phyloP scores from a whole-genome alignment of 2,113 vertebrate genomes.

The Tinamus guttatus region DNA sequence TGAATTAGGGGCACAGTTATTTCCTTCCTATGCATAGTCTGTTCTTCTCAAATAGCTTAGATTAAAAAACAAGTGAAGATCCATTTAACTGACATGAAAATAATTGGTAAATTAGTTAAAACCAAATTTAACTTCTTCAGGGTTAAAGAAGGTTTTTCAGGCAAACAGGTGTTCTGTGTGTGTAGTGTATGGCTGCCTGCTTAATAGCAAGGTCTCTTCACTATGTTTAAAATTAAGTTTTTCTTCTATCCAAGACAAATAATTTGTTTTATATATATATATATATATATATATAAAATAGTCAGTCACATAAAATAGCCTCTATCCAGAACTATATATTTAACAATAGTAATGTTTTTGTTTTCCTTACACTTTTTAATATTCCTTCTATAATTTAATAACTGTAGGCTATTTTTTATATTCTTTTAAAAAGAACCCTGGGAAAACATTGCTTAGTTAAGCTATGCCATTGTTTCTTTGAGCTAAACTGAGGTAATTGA shows the following conservation, averaged over 20 bases:
- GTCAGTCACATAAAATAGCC: background rate
- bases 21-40: background rate
- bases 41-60: background rate
- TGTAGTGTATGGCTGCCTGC: background rate
- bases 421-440: background rate
- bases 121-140: background rate
- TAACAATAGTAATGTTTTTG: background rate
- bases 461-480: background rate
- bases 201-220: background rate
- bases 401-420: background rate
- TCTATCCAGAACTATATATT: background rate
- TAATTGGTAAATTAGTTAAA: background rate
- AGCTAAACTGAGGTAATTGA: background rate
- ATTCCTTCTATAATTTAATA: background rate
- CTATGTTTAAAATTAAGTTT: background rate
- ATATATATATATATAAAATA: too few relatives aligned
- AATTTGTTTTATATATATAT: background rate
- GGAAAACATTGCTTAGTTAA: background rate
- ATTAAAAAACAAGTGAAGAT: background rate
- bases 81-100: background rate
- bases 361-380: background rate
- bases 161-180: background rate
- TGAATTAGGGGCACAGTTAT: background rate
- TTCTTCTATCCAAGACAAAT: background rate
- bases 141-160: background rate